These are phyloP conservation scores for Lepidocyrtoides sp. DNA, from an alignment of 2,888 invertebrate genomes.

Conservation along the genomic window DNA sequence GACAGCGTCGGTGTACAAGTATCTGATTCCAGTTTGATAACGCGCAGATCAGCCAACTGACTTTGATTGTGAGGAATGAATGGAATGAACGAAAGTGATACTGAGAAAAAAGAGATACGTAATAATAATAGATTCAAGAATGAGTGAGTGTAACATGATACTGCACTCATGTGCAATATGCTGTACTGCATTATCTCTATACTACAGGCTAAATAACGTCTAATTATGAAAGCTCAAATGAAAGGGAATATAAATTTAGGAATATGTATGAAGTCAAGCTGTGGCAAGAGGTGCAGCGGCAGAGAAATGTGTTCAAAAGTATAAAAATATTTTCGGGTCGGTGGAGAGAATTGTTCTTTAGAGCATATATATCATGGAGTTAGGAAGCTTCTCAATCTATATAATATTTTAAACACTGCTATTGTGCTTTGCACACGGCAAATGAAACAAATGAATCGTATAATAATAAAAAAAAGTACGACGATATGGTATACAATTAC, in stretches of 20 bases:
- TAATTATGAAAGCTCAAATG: slow-evolving; percentile 57
- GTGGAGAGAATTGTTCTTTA: slow-evolving; percentile 48
- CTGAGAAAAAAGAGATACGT: slow-evolving; percentile 20
- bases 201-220: slow-evolving; percentile 56
- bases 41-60: slow-evolving; percentile 7
- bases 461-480: slow-evolving; percentile 24
- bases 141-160: slow-evolving; percentile 60
- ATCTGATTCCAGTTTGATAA: slow-evolving; percentile 57
- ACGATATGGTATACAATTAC: slow-evolving; percentile 17
- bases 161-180: no score
- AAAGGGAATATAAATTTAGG: slow-evolving; percentile 6
- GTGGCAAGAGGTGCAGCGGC: slow-evolving; percentile 56
- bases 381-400: neutral
- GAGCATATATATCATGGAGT: neutral
- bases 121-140: slow-evolving; percentile 35
- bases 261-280: slow-evolving; percentile 63
- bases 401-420: neutral
- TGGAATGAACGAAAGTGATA: slow-evolving; percentile 29
- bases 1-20: neutral
- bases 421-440: neutral
- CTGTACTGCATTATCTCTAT: slow-evolving; percentile 53
- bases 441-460: slow-evolving; percentile 44
- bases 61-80: slow-evolving; percentile 7
- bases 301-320: neutral
- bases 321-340: slow-evolving; percentile 53